Conservation (phyloP, 2,797 vertebrate genomes). For the Hirundo rustica region DNA sequence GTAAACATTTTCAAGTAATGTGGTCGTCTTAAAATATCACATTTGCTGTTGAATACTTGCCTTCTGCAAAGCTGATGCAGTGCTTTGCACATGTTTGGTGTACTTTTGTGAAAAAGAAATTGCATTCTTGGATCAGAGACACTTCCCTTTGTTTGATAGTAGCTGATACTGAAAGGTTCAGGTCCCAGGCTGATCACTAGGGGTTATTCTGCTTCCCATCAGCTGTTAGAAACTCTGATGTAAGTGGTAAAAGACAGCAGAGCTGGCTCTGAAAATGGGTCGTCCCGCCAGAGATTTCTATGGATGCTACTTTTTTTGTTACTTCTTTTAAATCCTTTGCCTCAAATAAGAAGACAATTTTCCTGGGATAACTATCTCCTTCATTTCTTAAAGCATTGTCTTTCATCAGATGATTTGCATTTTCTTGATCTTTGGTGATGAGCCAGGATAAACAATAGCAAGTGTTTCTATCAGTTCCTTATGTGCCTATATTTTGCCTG, state of each 20-base stretch:
- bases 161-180: not conserved
- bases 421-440: slow-evolving; percentile 4
- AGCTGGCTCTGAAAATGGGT: not conserved
- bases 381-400: not conserved
- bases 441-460: not conserved
- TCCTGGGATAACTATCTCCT: not conserved
- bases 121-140: not conserved
- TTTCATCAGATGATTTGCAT: slow-evolving; percentile 24
- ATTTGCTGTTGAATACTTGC: not conserved
- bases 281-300: not conserved
- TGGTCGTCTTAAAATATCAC: not conserved
- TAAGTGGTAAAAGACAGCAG: not conserved
- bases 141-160: not conserved
- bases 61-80: not conserved
- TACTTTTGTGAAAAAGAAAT: not conserved
- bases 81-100: not conserved
- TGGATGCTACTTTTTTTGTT: not conserved
- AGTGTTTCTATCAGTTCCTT: not conserved
- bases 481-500: not conserved
- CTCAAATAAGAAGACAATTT: not conserved
- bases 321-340: slow-evolving; percentile 10
- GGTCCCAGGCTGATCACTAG: not conserved
- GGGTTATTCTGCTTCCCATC: not conserved
- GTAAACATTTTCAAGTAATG: not conserved
- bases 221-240: not conserved